Base-by-base conservation (phyloP, 35 echinoderm and acorn worm species). In the Lytechinus pictus region DNA sequence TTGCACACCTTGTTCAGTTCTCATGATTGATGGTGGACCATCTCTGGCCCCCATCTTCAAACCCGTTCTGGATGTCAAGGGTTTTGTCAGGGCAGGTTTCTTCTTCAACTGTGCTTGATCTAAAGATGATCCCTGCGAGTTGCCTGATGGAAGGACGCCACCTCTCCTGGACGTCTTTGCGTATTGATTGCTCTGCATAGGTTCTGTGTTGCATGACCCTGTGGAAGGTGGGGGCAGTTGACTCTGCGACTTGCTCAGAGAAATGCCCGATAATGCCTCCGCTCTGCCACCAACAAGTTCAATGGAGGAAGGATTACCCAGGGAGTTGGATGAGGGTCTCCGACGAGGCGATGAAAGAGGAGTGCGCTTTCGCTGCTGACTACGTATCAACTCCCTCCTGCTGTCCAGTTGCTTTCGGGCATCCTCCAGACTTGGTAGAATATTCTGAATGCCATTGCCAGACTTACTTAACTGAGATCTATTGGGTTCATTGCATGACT, bases 391-490 rank as follows among this genome's bases (percentile, higher is more conserved):
- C 57, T 97, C 97, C 52, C 94, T 61, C 58, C 97, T 24, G 53
- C 94, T 95, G 29, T 94, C 95, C 4, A 96, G 89, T 55, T 96
- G 93, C 60, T 92, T 89, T 56, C 97, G 94, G 7, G 96, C 91
- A 54, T 97, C 97, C n/a, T 94, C 95, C 55, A 97, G 66, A 79
- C 95, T 97, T 4, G 95, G 97, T 3, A 97, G 86, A n/a, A 91
- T 28, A 24, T n/a, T 14, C 24, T 97, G 86, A 5, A 95, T 61
- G 53, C 57, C 61, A 57, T 71, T 94, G 27, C 79, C 28, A 94
- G 91, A 60, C 28, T 91, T 90, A 16, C n/a, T 27, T 11, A 57
- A 94, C 29, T 57, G 55, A 71, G 89, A 52, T 9, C 53, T 94
- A 14, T 91, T 53, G 52, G 54, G 52, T 19, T 86, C 53, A 86